Base-by-base conservation (phyloP, 2,888 invertebrate genomes). In the Dryocosmus kuriphilus region DNA sequence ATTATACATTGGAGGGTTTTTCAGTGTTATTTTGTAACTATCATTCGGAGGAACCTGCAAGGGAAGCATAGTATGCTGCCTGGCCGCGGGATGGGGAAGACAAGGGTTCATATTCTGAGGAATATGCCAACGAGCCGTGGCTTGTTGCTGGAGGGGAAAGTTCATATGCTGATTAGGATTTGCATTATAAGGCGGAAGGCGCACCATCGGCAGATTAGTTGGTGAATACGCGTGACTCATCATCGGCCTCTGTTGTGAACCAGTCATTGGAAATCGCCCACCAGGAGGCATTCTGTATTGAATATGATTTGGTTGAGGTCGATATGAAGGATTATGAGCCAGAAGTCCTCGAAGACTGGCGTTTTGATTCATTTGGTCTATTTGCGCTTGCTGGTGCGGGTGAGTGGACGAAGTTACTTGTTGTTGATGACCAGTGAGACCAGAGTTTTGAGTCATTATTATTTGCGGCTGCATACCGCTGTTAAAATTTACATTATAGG, bases 91-190 rank as follows among this genome's bases (percentile, higher is more conserved):
- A 51, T 75, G 80, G 5, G 81, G 81, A 71, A 80, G 57, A 60
- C 77, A 75, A 5, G 81, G 80, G 57, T 78, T 79, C 8, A 82
- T 77, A 32, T 82, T 82, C 51, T 82, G 82, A 19, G 95, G 96
- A 86, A 95, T 96, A 91, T 96, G 96, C 96, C 96, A 96, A 89
- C 95, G 95, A 87, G 94, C 94, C 6, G 82, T 74, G 30, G 81
- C 79, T 41, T 88, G 85, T 9, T 90, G 85, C 57, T 90, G 86
- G 11, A 86, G 87, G 24, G 88, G 82, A 51, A 46, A 71, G 46
- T 51, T 51, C 46, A 71, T 30, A 51, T 71, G 71, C 46, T 71
- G 71, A 71, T 46, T 71, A 30, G 27, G 27, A 67, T 41, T 67
- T 8, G 71, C n/a, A 30, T 30, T 71, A 30, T 71, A 71, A 16